These are phyloP conservation scores for Diprion similis DNA, from an alignment of 1,140 invertebrate genomes.

Conservation along the genomic window DNA sequence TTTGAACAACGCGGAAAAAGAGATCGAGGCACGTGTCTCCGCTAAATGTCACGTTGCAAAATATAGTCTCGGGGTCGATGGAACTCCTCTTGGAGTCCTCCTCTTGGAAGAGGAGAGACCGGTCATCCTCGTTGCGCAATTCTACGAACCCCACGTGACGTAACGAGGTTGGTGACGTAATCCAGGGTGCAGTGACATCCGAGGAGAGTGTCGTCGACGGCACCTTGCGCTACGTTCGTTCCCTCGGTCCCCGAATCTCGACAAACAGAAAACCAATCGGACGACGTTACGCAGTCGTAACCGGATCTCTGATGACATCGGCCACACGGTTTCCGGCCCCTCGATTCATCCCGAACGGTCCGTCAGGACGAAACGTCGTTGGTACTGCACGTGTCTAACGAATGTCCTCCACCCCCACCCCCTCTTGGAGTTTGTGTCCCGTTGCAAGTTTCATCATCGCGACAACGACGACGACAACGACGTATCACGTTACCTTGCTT, in stretches of 20 bases:
- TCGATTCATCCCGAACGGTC: not conserved
- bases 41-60: no score
- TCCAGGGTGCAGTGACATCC: no score
- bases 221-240: not conserved
- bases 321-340: not conserved
- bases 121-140: no score
- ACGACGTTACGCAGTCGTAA: not conserved
- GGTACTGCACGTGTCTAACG: not conserved
- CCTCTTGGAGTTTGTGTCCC: not conserved
- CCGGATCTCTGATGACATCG: not conserved
- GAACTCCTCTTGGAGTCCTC: no score
- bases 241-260: not conserved
- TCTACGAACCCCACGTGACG: no score
- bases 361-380: not conserved
- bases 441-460: not conserved
- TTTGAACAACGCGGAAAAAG: no score
- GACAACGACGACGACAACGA: not conserved
- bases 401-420: not conserved
- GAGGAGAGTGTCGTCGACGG: not conserved
- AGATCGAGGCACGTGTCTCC: no score
- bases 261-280: constrained; percentile 3
- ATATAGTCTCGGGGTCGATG: no score
- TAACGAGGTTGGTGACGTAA: not conserved
- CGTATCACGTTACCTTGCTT: not conserved
- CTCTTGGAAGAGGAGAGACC: no score